Conservation (phyloP, 2,113 vertebrate genomes). For the Furnarius figulus region DNA sequence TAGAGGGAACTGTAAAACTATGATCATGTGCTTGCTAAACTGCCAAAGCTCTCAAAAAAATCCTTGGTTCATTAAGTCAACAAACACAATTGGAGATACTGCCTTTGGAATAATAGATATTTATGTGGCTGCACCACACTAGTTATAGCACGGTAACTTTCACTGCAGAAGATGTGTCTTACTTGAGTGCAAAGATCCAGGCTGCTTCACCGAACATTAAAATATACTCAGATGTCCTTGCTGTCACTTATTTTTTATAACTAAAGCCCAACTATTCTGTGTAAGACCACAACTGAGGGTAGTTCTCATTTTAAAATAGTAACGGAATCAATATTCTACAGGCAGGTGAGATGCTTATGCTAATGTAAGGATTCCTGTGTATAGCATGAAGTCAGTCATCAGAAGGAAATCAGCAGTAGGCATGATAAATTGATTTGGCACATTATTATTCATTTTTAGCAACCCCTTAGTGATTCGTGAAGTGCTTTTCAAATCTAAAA, state of each 20-base stretch:
- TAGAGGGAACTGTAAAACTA: background rate
- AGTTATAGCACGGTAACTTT: background rate
- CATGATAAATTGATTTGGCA: constrained; percentile 34
- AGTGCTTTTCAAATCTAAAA: constrained; percentile 36
- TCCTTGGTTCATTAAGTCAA: background rate
- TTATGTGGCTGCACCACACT: background rate
- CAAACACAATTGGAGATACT: background rate
- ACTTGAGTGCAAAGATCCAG: background rate
- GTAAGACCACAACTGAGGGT: background rate
- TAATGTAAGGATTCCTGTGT: background rate
- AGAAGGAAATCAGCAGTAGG: constrained; percentile 41
- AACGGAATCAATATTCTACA: constrained; percentile 19
- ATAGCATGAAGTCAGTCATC: constrained; percentile 7
- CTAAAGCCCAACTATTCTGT: background rate
- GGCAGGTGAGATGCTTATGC: background rate
- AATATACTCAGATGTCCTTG: background rate
- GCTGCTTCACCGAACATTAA: background rate
- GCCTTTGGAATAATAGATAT: background rate
- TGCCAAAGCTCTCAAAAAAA: background rate
- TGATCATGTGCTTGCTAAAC: background rate
- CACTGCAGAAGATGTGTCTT: background rate
- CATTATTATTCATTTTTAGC: constrained; percentile 42
- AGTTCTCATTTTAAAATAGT: background rate
- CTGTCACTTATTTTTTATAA: background rate
- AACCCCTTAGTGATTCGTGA: constrained; percentile 30